Percentiles rank a stretch among this genome's conserved stretches.
These are phyloP conservation scores for Parochlus steinenii DNA, from an alignment of 2,888 invertebrate species.

Conservation along the genomic window DNA sequence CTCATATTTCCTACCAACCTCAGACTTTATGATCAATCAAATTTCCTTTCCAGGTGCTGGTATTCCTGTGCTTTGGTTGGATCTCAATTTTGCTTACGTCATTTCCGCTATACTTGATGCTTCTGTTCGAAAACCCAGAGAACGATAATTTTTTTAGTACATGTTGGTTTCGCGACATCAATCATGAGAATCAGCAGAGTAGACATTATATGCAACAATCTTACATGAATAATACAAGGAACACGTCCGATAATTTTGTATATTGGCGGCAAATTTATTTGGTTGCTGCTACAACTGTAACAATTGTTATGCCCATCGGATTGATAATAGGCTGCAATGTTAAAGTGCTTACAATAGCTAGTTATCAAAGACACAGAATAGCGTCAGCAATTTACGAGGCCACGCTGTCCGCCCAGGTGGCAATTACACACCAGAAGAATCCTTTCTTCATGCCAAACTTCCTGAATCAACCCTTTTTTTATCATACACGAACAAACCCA, in stretches of 20 bases:
- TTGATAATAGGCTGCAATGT: constrained; percentile 41
- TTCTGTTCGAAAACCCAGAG: constrained; percentile 35
- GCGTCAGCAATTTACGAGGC: constrained; percentile 75
- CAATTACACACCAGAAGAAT: constrained; percentile 65
- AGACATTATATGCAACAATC: too few species aligned
- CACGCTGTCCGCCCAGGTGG: constrained; percentile 66
- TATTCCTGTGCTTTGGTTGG: constrained; percentile 39
- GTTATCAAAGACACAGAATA: constrained; percentile 63
- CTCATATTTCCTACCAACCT: too few species aligned
- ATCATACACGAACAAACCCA: constrained; percentile 8
- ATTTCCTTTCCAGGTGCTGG: constrained; percentile 26
- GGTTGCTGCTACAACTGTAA: constrained; percentile 34
- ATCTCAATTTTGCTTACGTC: constrained; percentile 33
- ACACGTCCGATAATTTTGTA: constrained; percentile 8
- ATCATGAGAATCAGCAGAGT: constrained; percentile 31
- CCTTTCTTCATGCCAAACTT: constrained; percentile 47
- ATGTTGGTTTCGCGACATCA: constrained; percentile 35
- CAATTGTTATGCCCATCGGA: constrained; percentile 36
- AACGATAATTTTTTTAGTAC: constrained; percentile 33
- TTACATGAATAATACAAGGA: too few species aligned
- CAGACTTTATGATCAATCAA: too few species aligned
- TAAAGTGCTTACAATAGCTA: constrained; percentile 26
- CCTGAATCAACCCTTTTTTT: constrained; percentile 8
- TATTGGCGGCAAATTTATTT: constrained; percentile 26
- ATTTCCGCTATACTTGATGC: constrained; percentile 35